Evolutionary conservation across 2,797 vertebrate genomes (phyloP).

Genomic region (Poecilia velifera): DNA sequence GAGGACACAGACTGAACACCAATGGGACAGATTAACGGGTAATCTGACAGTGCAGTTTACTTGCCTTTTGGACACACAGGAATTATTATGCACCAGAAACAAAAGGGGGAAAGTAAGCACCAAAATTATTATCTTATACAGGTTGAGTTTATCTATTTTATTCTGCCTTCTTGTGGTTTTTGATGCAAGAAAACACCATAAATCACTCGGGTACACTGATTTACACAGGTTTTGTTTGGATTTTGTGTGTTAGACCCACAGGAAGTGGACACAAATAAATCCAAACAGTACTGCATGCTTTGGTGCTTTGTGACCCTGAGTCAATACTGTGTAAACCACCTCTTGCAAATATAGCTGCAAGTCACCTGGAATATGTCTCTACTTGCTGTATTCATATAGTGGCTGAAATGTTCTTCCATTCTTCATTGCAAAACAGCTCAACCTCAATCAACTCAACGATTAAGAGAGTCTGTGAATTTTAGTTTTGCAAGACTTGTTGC

Average conservation of each 20-base stretch:
- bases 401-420: neutral
- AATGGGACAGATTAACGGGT: neutral
- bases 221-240: neutral
- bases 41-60: constrained; percentile 44
- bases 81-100: neutral
- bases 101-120: neutral
- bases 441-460: neutral
- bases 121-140: neutral
- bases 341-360: neutral
- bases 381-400: neutral
- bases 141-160: neutral
- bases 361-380: neutral
- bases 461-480: neutral
- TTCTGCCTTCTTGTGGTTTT: neutral
- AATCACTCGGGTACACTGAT: neutral
- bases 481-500: neutral
- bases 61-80: constrained; percentile 22
- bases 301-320: neutral
- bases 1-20: constrained; percentile 29
- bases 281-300: neutral
- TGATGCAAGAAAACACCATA: neutral
- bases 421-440: neutral
- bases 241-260: neutral
- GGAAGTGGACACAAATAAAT: neutral
- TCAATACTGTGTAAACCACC: neutral